Evolutionary conservation across 2,888 invertebrate species (phyloP), one percentile per base, ranked within the genome.

Genomic region (Eulithis prunata): DNA sequence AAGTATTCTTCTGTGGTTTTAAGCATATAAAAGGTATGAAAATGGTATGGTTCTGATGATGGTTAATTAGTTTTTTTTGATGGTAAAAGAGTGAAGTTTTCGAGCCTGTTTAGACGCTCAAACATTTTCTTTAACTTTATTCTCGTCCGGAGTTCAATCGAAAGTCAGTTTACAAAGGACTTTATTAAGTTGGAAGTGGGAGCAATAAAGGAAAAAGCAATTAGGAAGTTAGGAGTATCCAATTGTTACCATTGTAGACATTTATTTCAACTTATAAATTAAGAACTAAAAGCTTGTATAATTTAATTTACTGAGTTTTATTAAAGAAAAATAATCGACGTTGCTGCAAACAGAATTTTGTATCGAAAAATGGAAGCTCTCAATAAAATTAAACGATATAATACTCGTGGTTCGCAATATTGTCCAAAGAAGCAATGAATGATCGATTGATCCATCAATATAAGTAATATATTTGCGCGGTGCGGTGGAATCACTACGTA

Each of bases 191-290:
- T 47, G 51, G 53, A 52, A 53, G 57, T 58, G 52, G 45, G 52
- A 59, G 52, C 49, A 64, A 55, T 59, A 59, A 59, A 64, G 55
- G 58, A 52, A 66, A 61, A 56, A 38, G 62, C 66, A 59, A 66
- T 62, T 59, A 66, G 49, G 62, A 59, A 62, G 58, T 55, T 59
- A 46, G 49, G 12, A 55, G 61, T 47, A 47, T 46, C 47, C 14
- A 52, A 49, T 57, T 61, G 61, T 65, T 53, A 32, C 61, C 53
- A 52, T 51, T 53, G 46, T 57, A 36, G 57, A 52, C 62, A 56
- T 62, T 45, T 59, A 32, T 47, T 47, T 14, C 10, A 11, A 14
- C n/a, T 45, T 13, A 46, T 46, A 36, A 12, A 55, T 52, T 45
- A 11, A 11, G 36, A 32, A 56, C 52, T 46, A 60, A 60, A 58